Percentiles rank a stretch among this genome's conserved stretches.
phyloP scores from a whole-genome alignment of 2,113 vertebrate species.

The Sinosuthora webbiana region DNA sequence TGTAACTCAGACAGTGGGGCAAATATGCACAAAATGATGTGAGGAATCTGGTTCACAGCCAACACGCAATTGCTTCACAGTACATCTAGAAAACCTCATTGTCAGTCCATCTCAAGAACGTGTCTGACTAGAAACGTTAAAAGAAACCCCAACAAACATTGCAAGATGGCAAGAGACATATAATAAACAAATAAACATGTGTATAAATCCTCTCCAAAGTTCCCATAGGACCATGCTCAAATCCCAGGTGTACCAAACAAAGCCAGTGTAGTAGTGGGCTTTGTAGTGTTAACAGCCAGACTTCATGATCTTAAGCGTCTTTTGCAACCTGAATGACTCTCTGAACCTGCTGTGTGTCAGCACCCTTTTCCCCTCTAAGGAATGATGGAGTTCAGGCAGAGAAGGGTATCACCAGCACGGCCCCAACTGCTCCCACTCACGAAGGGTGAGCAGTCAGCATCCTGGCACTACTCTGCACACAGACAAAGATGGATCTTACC shows the following conservation, averaged over 20 bases:
- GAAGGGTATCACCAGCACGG: accelerated
- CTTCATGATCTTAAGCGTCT: not conserved
- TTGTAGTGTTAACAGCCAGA: not conserved
- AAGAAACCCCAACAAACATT: not conserved
- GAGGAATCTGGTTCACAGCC: not conserved
- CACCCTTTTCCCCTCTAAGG: not conserved
- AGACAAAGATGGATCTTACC: not conserved
- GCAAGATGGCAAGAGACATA: not conserved
- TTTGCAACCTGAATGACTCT: not conserved
- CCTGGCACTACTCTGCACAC: not conserved
- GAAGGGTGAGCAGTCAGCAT: not conserved
- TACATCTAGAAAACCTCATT: not conserved
- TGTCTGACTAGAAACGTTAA: not conserved
- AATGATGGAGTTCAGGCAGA: not conserved
- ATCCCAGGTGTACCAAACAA: not conserved
- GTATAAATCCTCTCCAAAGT: not conserved
- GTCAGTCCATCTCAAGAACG: not conserved
- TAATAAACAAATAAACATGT: not conserved
- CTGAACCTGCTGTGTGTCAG: not conserved
- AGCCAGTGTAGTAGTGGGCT: not conserved
- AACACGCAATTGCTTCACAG: not conserved
- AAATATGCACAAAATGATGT: not conserved
- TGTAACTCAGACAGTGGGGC: not conserved
- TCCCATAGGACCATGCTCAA: not conserved
- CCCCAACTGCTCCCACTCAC: not conserved